Evolutionary conservation across 1,140 invertebrate species (phyloP).

Genomic region (Danaus plexippus): DNA sequence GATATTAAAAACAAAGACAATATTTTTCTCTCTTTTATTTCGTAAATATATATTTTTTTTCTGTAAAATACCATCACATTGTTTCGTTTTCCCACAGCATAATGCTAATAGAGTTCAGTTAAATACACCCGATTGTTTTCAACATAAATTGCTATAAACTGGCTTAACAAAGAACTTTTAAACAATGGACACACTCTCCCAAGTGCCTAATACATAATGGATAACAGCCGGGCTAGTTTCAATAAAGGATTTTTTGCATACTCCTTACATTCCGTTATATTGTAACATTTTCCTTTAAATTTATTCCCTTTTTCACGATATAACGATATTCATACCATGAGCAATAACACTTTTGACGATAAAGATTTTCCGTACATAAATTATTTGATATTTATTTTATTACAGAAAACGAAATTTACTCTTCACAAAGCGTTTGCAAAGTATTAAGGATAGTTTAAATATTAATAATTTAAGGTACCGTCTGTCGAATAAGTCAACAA

Average conservation of each 20-base stretch:
- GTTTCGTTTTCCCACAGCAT: not conserved
- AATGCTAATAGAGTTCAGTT: too few species aligned
- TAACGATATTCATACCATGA: constrained; percentile 12
- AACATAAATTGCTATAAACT: not conserved
- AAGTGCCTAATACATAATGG: constrained; percentile 62
- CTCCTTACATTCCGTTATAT: constrained; percentile 43
- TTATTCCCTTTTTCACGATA: constrained; percentile 35
- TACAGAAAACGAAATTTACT: too few species aligned
- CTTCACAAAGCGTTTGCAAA: too few species aligned
- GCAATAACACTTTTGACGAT: too few species aligned
- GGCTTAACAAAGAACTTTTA: not conserved
- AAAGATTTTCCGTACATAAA: too few species aligned
- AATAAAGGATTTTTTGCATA: constrained; percentile 68
- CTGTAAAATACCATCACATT: not conserved
- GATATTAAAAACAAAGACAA: too few species aligned
- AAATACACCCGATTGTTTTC: constrained; percentile 1
- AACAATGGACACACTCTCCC: constrained; percentile 34
- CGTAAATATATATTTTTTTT: too few species aligned
- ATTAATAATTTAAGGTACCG: too few species aligned
- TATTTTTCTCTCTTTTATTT: too few species aligned
- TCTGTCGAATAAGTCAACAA: too few species aligned
- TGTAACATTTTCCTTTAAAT: constrained; percentile 48
- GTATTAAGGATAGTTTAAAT: too few species aligned
- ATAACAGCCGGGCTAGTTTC: constrained; percentile 61
- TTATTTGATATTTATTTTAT: too few species aligned